Percentiles rank a stretch among this genome's conserved stretches.
These are phyloP conservation scores for Hylaeus volcanicus DNA, from an alignment of 1,140 invertebrate species.

Conservation along the genomic window DNA sequence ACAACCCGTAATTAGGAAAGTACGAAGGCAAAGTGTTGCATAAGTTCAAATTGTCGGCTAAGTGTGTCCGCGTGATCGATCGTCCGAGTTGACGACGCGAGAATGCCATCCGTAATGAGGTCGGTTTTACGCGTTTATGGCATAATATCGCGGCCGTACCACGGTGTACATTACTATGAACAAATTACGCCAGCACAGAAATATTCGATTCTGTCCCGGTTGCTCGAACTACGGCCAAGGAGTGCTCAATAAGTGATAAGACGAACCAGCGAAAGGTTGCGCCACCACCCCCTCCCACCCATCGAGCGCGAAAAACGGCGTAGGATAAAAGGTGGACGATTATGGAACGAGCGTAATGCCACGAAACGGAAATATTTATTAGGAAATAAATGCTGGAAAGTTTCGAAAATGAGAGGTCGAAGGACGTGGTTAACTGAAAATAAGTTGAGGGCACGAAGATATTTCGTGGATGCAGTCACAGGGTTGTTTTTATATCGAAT, in stretches of 20 bases:
- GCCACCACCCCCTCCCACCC: too few relatives aligned
- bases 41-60: constrained; percentile 4
- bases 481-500: too few relatives aligned
- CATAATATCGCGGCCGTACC: neutral
- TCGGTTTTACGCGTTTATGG: neutral
- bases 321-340: too few relatives aligned
- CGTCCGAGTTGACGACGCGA: neutral
- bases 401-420: too few relatives aligned
- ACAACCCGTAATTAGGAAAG: constrained; percentile 17
- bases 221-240: neutral
- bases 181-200: neutral
- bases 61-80: neutral
- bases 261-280: neutral
- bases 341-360: too few relatives aligned
- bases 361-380: too few relatives aligned
- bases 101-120: neutral
- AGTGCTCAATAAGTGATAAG: neutral
- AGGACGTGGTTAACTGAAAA: too few relatives aligned
- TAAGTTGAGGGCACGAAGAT: too few relatives aligned
- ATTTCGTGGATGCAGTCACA: too few relatives aligned
- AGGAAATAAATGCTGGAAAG: too few relatives aligned
- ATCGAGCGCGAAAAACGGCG: neutral
- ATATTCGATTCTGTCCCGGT: neutral
- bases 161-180: neutral
- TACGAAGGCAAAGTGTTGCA: neutral